Percentiles rank a stretch among this genome's conserved stretches.
These are phyloP conservation scores for Eueides isabella DNA, from an alignment of 1,140 invertebrate species.

Conservation along the genomic window DNA sequence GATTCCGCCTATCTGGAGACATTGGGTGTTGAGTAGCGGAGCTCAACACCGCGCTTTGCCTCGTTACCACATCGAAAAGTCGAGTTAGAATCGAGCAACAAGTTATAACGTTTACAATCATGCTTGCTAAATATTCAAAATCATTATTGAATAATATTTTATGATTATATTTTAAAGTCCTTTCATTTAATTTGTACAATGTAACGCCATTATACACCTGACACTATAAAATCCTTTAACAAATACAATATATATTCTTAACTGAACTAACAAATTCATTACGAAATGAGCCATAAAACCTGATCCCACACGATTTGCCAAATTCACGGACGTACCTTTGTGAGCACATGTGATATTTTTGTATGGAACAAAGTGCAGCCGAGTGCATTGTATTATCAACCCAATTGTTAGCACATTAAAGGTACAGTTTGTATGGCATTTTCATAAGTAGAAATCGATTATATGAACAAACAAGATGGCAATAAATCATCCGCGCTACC, in stretches of 20 bases:
- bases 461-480: constrained; percentile 74
- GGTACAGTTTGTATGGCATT: constrained; percentile 36
- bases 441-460: constrained; percentile 63
- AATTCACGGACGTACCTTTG: constrained; percentile 22
- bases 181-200: not conserved
- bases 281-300: constrained; percentile 34
- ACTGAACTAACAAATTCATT: constrained; percentile 6
- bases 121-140: too few relatives aligned
- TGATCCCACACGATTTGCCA: constrained; percentile 21
- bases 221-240: not conserved
- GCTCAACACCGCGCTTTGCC: too few relatives aligned
- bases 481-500: constrained; percentile 78
- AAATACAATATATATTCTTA: not conserved
- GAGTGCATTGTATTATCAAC: constrained; percentile 28
- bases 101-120: too few relatives aligned
- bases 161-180: too few relatives aligned
- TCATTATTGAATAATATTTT: too few relatives aligned
- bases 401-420: constrained; percentile 37
- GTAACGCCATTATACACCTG: not conserved
- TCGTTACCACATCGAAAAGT: too few relatives aligned
- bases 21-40: too few relatives aligned
- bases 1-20: too few relatives aligned
- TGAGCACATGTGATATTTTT: constrained; percentile 34
- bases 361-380: constrained; percentile 46
- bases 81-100: too few relatives aligned